Evolutionary conservation across 2,113 vertebrate genomes (phyloP).

Genomic region (Ranitomeya variabilis): DNA sequence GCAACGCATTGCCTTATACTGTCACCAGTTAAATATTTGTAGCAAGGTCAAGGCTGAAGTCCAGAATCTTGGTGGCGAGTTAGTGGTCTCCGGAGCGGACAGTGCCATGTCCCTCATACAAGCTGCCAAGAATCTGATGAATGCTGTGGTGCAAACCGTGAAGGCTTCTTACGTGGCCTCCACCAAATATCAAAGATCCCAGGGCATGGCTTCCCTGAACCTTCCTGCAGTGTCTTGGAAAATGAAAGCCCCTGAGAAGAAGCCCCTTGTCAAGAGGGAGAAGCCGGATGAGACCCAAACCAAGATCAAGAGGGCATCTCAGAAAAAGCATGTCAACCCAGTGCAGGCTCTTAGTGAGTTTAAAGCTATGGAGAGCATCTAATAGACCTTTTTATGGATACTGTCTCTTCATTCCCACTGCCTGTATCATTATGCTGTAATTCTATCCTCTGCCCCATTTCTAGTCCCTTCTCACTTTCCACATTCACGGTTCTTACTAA

Average conservation of each 20-base stretch:
- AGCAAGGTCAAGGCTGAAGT: conserved; percentile 99
- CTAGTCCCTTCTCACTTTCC: too few species aligned
- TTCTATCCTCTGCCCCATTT: not conserved
- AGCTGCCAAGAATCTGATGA: conserved; percentile 40
- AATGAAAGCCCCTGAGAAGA: conserved; percentile 37
- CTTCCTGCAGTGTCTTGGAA: conserved; percentile 36
- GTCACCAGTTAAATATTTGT: conserved; percentile 99
- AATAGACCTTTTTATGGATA: not conserved
- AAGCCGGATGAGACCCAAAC: conserved; percentile 28
- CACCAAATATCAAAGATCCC: conserved; percentile 36
- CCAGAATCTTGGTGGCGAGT: conserved; percentile 96
- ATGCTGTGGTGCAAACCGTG: conserved; percentile 35
- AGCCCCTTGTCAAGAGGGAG: conserved; percentile 35
- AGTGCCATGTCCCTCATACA: conserved; percentile 38
- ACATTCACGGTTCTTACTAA: not conserved
- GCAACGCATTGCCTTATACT: conserved; percentile 94
- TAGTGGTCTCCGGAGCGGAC: conserved; percentile 90
- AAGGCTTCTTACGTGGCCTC: conserved; percentile 36
- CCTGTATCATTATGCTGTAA: not conserved
- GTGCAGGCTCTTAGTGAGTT: conserved; percentile 44
- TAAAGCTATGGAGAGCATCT: conserved; percentile 48
- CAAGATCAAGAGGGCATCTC: conserved; percentile 28
- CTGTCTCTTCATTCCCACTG: not conserved
- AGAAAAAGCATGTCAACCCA: conserved; percentile 36
- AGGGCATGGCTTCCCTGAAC: conserved; percentile 37